Conservation (phyloP, 1,140 invertebrate genomes). For the Megalonaias nervosa region DNA sequence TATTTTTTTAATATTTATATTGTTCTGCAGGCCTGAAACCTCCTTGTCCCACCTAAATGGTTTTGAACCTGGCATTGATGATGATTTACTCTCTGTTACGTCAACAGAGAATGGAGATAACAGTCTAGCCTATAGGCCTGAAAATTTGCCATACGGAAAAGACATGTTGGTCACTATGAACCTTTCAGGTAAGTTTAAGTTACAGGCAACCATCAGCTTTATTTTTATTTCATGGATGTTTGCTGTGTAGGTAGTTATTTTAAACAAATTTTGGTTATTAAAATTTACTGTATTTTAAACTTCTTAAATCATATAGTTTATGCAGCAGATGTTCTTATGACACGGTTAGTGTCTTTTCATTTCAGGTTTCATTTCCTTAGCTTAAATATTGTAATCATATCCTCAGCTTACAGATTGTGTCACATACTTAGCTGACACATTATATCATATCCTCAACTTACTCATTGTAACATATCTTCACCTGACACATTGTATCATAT, state of each 20-base stretch:
- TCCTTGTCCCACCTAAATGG: conserved; percentile 16
- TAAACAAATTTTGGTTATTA: not conserved
- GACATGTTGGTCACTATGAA: conserved; percentile 61
- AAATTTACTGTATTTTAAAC: not conserved
- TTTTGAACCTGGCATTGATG: conserved; percentile 49
- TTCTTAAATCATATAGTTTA: not conserved
- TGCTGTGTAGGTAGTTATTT: not conserved
- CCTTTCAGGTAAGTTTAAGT: conserved; percentile 46
- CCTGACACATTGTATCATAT: too few relatives aligned
- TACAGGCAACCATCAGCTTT: not conserved
- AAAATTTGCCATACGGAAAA: conserved; percentile 46
- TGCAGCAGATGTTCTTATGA: not conserved
- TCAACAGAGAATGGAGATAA: conserved; percentile 62
- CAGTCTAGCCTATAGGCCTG: conserved; percentile 30
- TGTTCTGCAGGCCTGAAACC: conserved; percentile 3
- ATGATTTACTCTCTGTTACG: conserved; percentile 64
- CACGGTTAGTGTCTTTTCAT: not conserved
- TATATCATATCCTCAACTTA: too few relatives aligned
- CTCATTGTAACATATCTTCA: too few relatives aligned
- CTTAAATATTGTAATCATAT: too few relatives aligned
- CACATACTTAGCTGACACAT: too few relatives aligned
- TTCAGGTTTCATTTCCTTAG: not conserved
- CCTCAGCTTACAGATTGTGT: too few relatives aligned
- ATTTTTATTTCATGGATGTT: not conserved
- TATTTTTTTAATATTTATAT: not conserved